These are phyloP conservation scores for Rhynchonema sp. DNA, from an alignment of 2,888 invertebrate species.

Conservation along the genomic window DNA sequence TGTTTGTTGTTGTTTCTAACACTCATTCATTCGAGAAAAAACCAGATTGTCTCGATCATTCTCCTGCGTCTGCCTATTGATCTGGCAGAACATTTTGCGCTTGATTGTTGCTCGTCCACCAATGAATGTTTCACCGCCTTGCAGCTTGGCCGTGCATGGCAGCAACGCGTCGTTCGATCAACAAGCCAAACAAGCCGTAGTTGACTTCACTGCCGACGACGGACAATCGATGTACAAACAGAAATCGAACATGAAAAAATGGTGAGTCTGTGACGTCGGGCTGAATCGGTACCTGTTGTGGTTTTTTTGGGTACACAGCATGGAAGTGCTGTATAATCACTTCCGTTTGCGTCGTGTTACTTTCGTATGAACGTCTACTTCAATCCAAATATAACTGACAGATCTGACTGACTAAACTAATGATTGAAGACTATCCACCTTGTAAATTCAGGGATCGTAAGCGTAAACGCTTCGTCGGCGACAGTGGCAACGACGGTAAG, in stretches of 20 bases:
- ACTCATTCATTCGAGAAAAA: no score
- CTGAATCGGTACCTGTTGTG: not conserved
- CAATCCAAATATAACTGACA: no score
- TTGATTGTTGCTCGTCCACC: no score
- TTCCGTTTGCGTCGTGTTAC: no score
- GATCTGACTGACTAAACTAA: no score
- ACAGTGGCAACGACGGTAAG: constrained; percentile 14
- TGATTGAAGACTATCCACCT: not conserved
- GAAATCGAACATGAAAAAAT: not conserved
- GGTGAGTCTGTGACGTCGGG: not conserved
- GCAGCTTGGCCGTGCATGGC: constrained; percentile 39
- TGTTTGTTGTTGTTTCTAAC: no score
- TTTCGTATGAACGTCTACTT: no score
- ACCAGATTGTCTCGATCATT: no score
- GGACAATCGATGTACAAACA: constrained; percentile 37
- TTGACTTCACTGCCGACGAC: constrained; percentile 65
- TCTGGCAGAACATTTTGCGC: no score
- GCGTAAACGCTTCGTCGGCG: constrained; percentile 70
- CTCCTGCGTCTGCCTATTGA: no score
- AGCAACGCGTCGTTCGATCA: constrained; percentile 47
- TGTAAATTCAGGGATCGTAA: constrained; percentile 64
- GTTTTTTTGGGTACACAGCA: not conserved
- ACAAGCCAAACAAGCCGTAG: constrained; percentile 53
- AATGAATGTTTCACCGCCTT: no score
- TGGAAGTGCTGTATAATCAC: no score